Evolutionary conservation across 2,888 invertebrate genomes (phyloP), one percentile per base, ranked within the genome.

Genomic region (Acleris emargana): DNA sequence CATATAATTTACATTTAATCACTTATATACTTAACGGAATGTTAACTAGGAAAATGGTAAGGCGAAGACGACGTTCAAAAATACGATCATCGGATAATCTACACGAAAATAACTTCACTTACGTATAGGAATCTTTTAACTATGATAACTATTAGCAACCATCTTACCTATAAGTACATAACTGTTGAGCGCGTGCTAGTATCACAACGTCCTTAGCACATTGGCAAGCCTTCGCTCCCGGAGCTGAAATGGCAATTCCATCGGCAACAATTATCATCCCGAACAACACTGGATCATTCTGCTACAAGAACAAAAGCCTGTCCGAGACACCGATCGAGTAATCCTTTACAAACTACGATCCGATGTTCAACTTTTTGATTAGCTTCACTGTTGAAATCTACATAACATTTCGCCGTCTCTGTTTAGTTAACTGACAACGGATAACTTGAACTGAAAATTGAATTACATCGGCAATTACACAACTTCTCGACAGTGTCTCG

Each of bases 111-210:
- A 79, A 75, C 71, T 75, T 78, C 74, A 75, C 64, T 62, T 67
- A 67, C 55, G 73, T 78, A 80, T 83, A 85, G 83, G 81, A 86
- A 77, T 81, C 77, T 81, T 74, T 78, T 79, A 81, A 78, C 75
- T 81, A 80, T 70, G 16, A 67, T 78, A 81, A 80, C 79, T 81
- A 82, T 83, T 86, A 86, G 84, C 85, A 81, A 86, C 85, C 82
- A 76, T 73, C 76, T 84, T 82, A 79, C 66, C 54, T 70, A 78
- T 83, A 80, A 75, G 75, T 75, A 76, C 71, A 77, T 79, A 81
- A 83, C 79, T 76, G 80, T 89, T 88, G 90, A 90, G 89, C 89
- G 86, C 83, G 78, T 81, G 83, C 70, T 77, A 78, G 81, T 89
- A 88, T 89, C 88, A 89, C 88, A 88, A 85, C 79, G 76, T 77